Base-by-base conservation (phyloP, 2,888 invertebrate species). In the Periphyllus acericola region DNA sequence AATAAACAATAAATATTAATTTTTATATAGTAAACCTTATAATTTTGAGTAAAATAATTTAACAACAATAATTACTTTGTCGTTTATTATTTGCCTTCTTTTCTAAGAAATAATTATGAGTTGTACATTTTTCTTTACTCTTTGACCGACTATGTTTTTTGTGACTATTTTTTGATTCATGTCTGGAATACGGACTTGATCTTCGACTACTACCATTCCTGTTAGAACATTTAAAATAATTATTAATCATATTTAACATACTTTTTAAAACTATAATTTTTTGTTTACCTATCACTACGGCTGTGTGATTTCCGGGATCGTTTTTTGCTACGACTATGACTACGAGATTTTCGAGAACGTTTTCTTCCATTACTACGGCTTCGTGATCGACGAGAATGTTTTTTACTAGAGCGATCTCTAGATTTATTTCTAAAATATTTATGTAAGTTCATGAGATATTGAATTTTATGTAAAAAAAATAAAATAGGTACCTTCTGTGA, bases 71-170 rank as follows among this genome's bases (percentile, higher is more conserved):
- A 66, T 86, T 86, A 89, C 89, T 86, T 74, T 89, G 89, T 32
- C 89, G 80, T 83, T 89, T 89, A 87, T 46, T 89, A 66, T 82
- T 89, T 32, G 89, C 83, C 60, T 89, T 89, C 25, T 83, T 82
- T 75, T 89, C 89, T 60, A 83, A 19, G 60, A 79, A 88, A 72
- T 89, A 88, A 80, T 89, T 89, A 75, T 83, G 89, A 36, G 40
- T 32, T 17, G 34, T 29, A 87, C 66, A 81, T 34, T 81, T 87
- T 75, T 81, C 87, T 81, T 87, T 87, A 55, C 72, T 87, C 1
- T 46, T 87, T 40, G 87, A 87, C 9, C 72, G 80, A 74, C 87
- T 87, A 46, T 52, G 52, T 3, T 81, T 87, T 74, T 81, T 87
- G 17, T 81, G 79, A 74, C 46, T 46, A 14, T 81, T 74, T 19